Base-by-base conservation (phyloP, 1,140 invertebrate species). In the Zaprionus camerounensis region DNA sequence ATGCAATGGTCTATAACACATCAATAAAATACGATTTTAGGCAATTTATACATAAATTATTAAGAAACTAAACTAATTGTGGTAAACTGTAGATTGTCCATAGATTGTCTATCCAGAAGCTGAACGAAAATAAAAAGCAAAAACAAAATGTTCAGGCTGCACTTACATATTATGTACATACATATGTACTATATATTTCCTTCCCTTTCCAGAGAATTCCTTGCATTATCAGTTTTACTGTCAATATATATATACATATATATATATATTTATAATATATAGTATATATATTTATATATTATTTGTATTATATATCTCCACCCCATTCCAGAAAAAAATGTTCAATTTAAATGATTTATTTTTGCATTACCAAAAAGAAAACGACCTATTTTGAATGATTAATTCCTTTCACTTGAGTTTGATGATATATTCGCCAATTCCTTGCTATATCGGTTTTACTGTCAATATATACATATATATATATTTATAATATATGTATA, bases 11-110 rank as follows among this genome's bases (percentile, higher is more conserved):
- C 51, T 72, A 64, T 72, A 73, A 77, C 34, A 77, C 34, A 74
- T 63, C 66, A 84, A 86, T 67, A 63, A 73, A 78, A 71, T 69
- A 71, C 66, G 67, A 75, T 77, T 85, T 88, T 88, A 87, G 84
- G 83, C 84, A 83, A 87, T 87, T 87, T 83, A 87, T 83, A 51
- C 72, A 77, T 61, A 71, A 83, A 83, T 71, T 62, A 80, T 83
- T 74, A 80, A 83, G 83, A 56, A 87, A 83, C 69, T 71, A 85
- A 85, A 85, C 78, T 36, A 81, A 85, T 84, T 85, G 83, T 85
- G 75, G 75, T 78, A 68, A 22, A 36, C 5, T 65, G 22, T 36
- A 26, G 22, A 65, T 36, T 46, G 41, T 53, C 26, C n/a, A 20
- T 53, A 26, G 22, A 65, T 36, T 46, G 41, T 53, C 26, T 22